A percentile compares a stretch with the other conserved stretches of the same genome.
Conservation (phyloP, 1,140 invertebrate genomes). For the Atta cephalotes region DNA sequence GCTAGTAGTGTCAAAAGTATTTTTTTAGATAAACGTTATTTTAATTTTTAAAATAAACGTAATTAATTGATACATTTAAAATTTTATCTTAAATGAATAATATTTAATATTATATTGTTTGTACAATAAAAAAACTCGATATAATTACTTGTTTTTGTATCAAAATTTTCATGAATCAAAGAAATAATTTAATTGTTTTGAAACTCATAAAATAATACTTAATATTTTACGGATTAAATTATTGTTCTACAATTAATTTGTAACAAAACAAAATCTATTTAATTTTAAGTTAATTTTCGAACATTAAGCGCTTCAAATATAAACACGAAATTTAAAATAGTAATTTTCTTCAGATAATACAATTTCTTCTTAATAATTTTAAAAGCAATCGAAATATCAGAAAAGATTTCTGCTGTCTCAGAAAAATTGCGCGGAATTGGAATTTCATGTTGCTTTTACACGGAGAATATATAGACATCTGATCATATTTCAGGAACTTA, state of each 20-base stretch:
- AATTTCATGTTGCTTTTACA: constrained; percentile 8
- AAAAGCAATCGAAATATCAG: not conserved
- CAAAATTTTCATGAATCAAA: not conserved
- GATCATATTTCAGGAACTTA: constrained; percentile 21
- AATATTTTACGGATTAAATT: not conserved
- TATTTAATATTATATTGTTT: not conserved
- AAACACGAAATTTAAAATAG: not conserved
- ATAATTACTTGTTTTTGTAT: not conserved
- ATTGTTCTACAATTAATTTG: not conserved
- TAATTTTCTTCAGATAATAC: not conserved
- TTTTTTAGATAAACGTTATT: not conserved
- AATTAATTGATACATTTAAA: not conserved
- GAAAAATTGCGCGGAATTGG: not conserved
- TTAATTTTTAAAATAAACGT: not conserved
- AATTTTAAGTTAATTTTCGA: not conserved
- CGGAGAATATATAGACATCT: not conserved
- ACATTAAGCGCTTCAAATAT: not conserved
- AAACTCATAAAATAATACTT: not conserved
- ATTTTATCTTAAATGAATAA: not conserved
- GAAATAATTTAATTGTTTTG: not conserved
- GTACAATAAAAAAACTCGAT: not conserved
- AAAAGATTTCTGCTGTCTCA: not conserved
- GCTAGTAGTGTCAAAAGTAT: not conserved
- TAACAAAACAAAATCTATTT: not conserved
- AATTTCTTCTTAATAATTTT: not conserved